Base-by-base conservation (phyloP, 2,797 vertebrate genomes). In the Gymnoscopelus microlampas region DNA sequence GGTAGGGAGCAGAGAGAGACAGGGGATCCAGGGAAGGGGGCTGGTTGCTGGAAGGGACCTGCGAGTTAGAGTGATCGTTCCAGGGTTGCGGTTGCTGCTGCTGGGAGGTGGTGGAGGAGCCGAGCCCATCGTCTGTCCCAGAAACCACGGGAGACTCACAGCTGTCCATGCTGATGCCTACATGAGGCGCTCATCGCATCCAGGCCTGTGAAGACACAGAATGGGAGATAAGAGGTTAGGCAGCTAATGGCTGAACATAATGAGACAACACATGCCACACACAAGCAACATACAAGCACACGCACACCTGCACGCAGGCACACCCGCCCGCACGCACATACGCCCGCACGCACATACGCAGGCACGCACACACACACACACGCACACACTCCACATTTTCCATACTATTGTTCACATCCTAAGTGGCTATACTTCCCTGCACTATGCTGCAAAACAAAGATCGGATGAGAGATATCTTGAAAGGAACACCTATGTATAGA, bases 131-230 rank as follows among this genome's bases (percentile, higher is more conserved):
- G 94, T 99, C 98, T 97, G 97, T 98, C 95, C 97, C 98, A 93
- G 97, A 96, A 96, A 98, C 94, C 94, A 96, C 95, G 83, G 97
- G 96, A 94, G 96, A 97, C 96, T 99, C 98, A 99, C 98, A 98
- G 97, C 96, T 96, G 96, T 99, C 98, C 98, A 99, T 99, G 96
- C 95, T 95, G 95, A 96, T 95, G 96, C 95, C 95, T 95, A 97
- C 95, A 95, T 94, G 95, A 96, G 97, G 97, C 94, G 92, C 94
- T 98, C 98, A 99, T 99, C 92, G 98, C 97, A 98, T 96, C 97
- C 95, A 95, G 93, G 97, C 96, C 98, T 99, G 92, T 56, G 85
- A 77, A 86, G 72, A 90, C 71, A 89, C 49, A 88, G 56, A 63
- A 19, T 71, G 76, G 73, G 19, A 70, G 39, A 75, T 70, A 74